Evolutionary conservation across 1,140 invertebrate species (phyloP).

Genomic region (Drosophila rhopaloa): DNA sequence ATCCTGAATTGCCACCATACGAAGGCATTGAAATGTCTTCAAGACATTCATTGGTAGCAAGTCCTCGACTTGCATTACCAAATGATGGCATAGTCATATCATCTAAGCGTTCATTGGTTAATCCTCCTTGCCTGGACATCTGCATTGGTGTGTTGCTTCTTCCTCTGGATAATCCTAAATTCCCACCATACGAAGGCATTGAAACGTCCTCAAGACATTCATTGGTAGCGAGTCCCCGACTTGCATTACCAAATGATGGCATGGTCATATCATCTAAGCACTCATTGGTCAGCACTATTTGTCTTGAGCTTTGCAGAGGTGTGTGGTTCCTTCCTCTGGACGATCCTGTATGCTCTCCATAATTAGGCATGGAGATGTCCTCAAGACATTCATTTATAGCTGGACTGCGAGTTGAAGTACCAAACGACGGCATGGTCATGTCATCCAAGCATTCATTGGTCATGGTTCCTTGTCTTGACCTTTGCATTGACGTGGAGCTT

Average conservation of each 20-base stretch:
- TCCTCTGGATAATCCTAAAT: too few relatives aligned
- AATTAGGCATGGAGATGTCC: constrained; percentile 5
- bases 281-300: background rate
- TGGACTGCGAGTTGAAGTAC: background rate
- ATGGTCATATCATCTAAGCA: too few relatives aligned
- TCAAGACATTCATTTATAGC: background rate
- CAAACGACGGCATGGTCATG: constrained; percentile 7
- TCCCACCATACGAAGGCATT: too few relatives aligned
- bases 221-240: too few relatives aligned
- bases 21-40: constrained; percentile 2
- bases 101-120: background rate
- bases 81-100: constrained; percentile 1
- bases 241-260: too few relatives aligned
- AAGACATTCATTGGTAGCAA: background rate
- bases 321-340: background rate
- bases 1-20: background rate
- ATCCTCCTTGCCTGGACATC: too few relatives aligned
- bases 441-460: constrained; percentile 4
- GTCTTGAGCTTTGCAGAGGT: background rate
- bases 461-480: background rate
- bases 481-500: background rate
- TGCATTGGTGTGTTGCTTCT: too few relatives aligned
- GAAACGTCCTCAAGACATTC: too few relatives aligned
- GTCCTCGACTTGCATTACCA: background rate
- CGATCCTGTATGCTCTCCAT: background rate